Percentiles rank a stretch among this genome's conserved stretches.
phyloP scores from a whole-genome alignment of 2,113 vertebrate species.

The Apeltes quadracus region DNA sequence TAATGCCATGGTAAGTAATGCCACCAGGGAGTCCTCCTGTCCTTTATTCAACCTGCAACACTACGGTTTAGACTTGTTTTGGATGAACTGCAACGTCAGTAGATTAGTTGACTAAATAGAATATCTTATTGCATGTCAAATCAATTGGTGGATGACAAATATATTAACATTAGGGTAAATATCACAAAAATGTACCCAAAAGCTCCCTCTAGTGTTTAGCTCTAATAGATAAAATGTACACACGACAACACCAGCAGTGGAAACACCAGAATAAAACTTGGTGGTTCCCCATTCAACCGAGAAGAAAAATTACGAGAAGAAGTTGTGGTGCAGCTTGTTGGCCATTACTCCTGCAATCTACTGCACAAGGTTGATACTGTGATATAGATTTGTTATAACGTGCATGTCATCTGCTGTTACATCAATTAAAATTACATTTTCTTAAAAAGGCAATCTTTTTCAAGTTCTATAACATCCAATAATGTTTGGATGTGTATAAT shows the following conservation, averaged over 20 bases:
- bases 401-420: not conserved
- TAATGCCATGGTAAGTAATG: not conserved
- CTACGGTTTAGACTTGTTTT: not conserved
- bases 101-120: not conserved
- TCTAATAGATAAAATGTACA: slow-evolving; percentile 11
- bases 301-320: not conserved
- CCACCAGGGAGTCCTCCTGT: not conserved
- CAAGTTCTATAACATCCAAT: not conserved
- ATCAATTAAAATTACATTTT: not conserved
- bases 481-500: not conserved
- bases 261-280: not conserved
- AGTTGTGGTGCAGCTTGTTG: not conserved
- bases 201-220: slow-evolving; percentile 36
- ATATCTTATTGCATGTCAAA: not conserved
- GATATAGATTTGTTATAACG: not conserved
- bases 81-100: not conserved
- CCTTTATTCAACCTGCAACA: not conserved
- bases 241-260: not conserved
- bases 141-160: not conserved
- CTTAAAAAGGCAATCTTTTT: not conserved
- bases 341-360: not conserved
- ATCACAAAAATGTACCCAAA: not conserved
- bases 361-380: not conserved
- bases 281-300: not conserved
- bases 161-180: not conserved